Base-by-base conservation (phyloP, 2,113 vertebrate species). In the Pterocles gutturalis region DNA sequence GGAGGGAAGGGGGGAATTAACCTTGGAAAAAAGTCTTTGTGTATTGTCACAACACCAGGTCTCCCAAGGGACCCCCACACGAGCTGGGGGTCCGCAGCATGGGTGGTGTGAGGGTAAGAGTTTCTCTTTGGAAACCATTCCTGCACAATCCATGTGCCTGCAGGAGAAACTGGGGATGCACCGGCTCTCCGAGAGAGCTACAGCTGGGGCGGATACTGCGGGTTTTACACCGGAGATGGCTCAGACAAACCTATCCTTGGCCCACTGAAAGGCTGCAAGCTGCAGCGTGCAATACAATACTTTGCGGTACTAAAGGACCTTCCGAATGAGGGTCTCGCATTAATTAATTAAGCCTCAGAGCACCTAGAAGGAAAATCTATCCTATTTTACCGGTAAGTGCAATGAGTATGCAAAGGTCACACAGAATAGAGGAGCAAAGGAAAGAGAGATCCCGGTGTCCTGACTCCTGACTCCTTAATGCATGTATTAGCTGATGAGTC, bases 341-440 rank as follows among this genome's bases (percentile, higher is more conserved):
- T 92, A 97, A 97, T 96, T 94, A 97, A 97, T 96, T 90, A 96
- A 95, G 95, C 92, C 76, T 89, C 64, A 38, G 92, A 92, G 86
- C 71, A 81, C 90, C 92, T 92, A 93, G 88, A 88, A 94, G 86
- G 96, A 97, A 97, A 97, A 96, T 90, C 93, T 97, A 97, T 97
- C 97, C 96, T 89, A 95, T 96, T 96, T 97, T 95, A 81, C 95
- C 72, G 64, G 92, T 79, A 93, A 94, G 92, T 8, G 41, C 83
- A 97, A 90, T 92, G 96, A 89, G 94, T 78, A 93, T 48, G 71
- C 75, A 12, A 54, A 96, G 95, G 93, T 97, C 95, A 96, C 38
- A 33, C 20, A 82, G 92, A 94, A 94, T 17, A 90, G 81, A 90
- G 67, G 71, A 87, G 80, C 29, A 81, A 93, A 92, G 76, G 80